phyloP scores from a whole-genome alignment of 2,113 vertebrate genomes.

The Mesembrinibis cayennensis region DNA sequence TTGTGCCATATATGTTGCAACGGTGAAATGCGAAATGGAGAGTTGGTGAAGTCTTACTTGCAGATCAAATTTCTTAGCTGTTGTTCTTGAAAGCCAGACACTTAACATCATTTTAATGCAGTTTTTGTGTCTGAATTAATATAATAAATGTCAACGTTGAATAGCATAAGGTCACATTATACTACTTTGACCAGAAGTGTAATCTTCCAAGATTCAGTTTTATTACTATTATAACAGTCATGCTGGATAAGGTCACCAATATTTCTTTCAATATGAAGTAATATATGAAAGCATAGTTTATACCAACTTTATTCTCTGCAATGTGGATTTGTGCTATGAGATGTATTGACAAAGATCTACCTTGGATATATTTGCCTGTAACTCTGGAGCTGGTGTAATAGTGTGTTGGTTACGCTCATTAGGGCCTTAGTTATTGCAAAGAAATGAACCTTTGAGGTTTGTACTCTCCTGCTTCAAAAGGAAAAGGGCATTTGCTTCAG shows the following conservation, averaged over 20 bases:
- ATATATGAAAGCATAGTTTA: constrained; percentile 71
- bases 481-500: constrained; percentile 40
- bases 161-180: constrained; percentile 82
- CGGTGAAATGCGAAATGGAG: background rate
- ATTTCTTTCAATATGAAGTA: constrained; percentile 76
- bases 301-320: constrained; percentile 67
- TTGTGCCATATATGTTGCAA: background rate
- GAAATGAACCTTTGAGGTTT: constrained; percentile 34
- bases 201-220: constrained; percentile 79
- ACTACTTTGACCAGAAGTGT: constrained; percentile 79
- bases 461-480: constrained; percentile 6
- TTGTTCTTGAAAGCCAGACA: constrained; percentile 47
- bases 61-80: constrained; percentile 46
- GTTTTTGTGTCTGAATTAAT: constrained; percentile 79
- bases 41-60: background rate
- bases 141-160: constrained; percentile 78
- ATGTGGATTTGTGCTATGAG: constrained; percentile 55
- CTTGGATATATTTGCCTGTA: background rate
- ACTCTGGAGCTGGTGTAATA: background rate
- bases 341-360: constrained; percentile 58
- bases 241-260: constrained; percentile 78
- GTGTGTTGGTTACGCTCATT: constrained; percentile 9
- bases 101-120: constrained; percentile 74
- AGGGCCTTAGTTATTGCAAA: background rate
- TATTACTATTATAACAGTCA: constrained; percentile 77